Evolutionary conservation across 2,797 vertebrate genomes (phyloP), one percentile per base, ranked within the genome.

Genomic region (Phataginus tricuspis): DNA sequence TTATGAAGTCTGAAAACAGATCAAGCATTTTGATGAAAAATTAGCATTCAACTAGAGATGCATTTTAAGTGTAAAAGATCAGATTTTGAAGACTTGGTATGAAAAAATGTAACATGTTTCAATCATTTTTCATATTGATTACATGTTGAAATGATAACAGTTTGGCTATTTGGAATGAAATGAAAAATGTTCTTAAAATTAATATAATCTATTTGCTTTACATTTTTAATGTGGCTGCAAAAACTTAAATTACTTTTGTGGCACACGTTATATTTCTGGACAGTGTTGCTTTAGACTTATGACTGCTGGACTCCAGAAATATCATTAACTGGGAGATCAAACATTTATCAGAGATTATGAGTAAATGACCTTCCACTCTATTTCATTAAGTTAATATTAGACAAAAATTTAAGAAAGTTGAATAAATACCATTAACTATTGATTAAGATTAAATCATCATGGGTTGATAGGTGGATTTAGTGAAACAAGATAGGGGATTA

Each of bases 311-410:
- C 31, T 95, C 45, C 29, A 83, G 85, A 63, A 92, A 90, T 86
- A 75, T 42, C n/a, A 74, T 84, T 90, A 90, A 90, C 12, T 42
- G 53, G 42, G 59, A 91, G 34, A 91, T 55, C 15, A 93, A 85
- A 13, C 51, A 79, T 90, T 96, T 91, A 51, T 29, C 31, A 94
- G 29, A 79, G 27, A 72, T 66, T 77, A 75, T 78, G n/a, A 94
- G 21, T 90, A 83, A 91, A 78, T 15, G 59, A 13, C 4, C 27
- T 91, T 92, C 51, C 2, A 84, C 8, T 74, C 80, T 86, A n/a
- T 86, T 96, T 85, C 39, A 90, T 74, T 95, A 92, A 45, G 37
- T 92, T 90, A 95, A 37, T 82, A 92, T 83, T 80, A 89, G 45
- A 61, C 74, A 74, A 45, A 96, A 86, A 75, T 68, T 61, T 93